Percentiles rank a stretch among this genome's conserved stretches.
Conservation (phyloP, 2,888 invertebrate genomes). For the Agrotis ipsilon region DNA sequence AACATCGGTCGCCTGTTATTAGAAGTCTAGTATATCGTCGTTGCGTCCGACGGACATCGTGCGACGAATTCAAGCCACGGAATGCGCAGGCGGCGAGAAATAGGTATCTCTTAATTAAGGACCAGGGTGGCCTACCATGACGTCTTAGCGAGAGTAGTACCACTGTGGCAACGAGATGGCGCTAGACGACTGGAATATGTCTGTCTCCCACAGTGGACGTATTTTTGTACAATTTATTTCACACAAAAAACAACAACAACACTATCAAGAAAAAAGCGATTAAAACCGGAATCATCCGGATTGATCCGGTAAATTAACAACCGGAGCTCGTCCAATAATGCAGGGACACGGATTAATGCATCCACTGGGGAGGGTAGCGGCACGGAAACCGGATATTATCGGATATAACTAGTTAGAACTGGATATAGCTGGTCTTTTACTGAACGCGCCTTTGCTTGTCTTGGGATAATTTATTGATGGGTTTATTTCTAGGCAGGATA, state of each 20-base stretch:
- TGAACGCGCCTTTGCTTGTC: conserved; percentile 11
- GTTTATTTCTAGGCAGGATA: not conserved
- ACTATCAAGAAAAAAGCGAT: conserved; percentile 10
- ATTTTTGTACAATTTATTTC: not conserved
- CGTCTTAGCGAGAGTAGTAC: too few relatives aligned
- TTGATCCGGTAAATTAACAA: conserved; percentile 32
- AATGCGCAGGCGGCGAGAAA: too few relatives aligned
- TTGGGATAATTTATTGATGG: conserved; percentile 1
- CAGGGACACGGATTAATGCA: conserved; percentile 46
- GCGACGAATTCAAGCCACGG: too few relatives aligned
- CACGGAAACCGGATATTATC: conserved; percentile 52
- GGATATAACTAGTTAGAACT: conserved; percentile 51
- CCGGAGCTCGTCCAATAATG: conserved; percentile 32
- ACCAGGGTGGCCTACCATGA: too few relatives aligned
- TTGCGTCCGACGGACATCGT: too few relatives aligned
- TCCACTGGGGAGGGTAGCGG: conserved; percentile 34
- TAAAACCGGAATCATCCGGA: conserved; percentile 18
- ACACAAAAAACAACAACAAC: not conserved
- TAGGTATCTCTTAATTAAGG: too few relatives aligned
- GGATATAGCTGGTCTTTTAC: conserved; percentile 25
- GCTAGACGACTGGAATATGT: too few relatives aligned
- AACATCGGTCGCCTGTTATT: too few relatives aligned
- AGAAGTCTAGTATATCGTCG: too few relatives aligned
- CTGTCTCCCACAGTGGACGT: too few relatives aligned
- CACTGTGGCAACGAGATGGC: too few relatives aligned